These are phyloP conservation scores for Pitta sordida DNA, from an alignment of 2,113 vertebrate genomes.

Conservation along the genomic window DNA sequence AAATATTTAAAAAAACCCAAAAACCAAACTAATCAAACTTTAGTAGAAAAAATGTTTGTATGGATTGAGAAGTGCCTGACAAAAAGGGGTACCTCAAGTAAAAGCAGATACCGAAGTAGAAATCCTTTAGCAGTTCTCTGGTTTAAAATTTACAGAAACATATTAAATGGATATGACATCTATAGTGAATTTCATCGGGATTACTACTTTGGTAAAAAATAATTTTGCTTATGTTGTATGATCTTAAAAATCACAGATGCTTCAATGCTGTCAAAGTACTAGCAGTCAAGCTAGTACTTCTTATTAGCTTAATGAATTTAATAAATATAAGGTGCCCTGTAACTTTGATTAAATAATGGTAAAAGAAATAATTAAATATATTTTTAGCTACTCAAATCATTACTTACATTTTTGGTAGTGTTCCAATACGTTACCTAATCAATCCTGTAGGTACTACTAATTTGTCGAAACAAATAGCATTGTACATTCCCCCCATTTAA, in stretches of 20 bases:
- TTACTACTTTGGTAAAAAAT: not conserved
- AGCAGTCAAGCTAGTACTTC: not conserved
- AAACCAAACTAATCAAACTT: not conserved
- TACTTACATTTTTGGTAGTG: not conserved
- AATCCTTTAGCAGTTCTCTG: not conserved
- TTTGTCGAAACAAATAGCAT: not conserved
- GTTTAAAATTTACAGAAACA: not conserved
- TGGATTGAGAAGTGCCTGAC: not conserved
- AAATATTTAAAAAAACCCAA: not conserved
- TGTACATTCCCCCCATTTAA: not conserved
- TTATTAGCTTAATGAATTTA: not conserved
- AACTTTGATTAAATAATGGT: slow-evolving; percentile 6
- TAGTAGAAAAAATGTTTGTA: not conserved
- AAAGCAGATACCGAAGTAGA: not conserved
- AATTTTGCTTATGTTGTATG: not conserved
- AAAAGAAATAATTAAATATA: not conserved
- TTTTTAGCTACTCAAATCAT: not conserved
- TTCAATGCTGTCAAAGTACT: not conserved
- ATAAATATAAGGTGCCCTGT: not conserved
- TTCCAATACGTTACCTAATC: not conserved
- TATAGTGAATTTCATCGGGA: not conserved
- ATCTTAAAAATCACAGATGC: not conserved
- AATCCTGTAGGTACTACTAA: not conserved
- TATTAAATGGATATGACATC: not conserved
- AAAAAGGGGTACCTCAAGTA: not conserved